Conservation (phyloP, 2,113 vertebrate species). For the Eurystomus gularis region DNA sequence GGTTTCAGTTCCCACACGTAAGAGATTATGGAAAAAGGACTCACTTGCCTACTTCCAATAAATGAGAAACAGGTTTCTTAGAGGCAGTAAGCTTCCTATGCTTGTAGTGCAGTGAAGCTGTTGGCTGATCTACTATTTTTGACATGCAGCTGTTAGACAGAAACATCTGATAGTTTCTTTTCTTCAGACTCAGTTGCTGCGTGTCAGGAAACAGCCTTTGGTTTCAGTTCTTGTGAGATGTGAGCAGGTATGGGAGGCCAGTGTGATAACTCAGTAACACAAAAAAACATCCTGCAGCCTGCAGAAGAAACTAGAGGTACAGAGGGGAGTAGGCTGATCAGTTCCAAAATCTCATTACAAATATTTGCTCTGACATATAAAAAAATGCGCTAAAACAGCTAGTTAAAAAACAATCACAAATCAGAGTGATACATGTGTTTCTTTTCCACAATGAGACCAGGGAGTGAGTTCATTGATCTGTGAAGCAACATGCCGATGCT, state of each 20-base stretch:
- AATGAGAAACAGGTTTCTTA: background rate
- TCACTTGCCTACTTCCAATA: constrained; percentile 17
- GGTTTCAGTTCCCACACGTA: background rate
- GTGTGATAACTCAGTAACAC: background rate
- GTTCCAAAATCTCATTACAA: background rate
- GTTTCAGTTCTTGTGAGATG: constrained; percentile 27
- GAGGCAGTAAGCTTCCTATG: background rate
- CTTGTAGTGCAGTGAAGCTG: background rate
- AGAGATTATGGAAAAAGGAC: background rate
- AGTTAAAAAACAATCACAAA: too few relatives aligned
- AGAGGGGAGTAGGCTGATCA: background rate
- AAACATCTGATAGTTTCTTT: constrained; percentile 63
- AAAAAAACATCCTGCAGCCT: background rate
- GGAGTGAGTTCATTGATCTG: background rate
- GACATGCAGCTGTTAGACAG: constrained; percentile 45
- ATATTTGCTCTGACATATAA: background rate
- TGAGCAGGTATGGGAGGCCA: constrained; percentile 12
- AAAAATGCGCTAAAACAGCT: accelerated
- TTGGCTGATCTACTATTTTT: constrained; percentile 34
- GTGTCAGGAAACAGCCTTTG: constrained; percentile 16
- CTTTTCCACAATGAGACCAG: background rate
- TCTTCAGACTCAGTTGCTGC: background rate
- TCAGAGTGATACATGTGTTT: background rate
- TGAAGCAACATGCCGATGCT: background rate
- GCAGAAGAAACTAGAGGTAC: background rate